Evolutionary conservation across 2,888 invertebrate species (phyloP).

Genomic region (Dryomyza anilis): DNA sequence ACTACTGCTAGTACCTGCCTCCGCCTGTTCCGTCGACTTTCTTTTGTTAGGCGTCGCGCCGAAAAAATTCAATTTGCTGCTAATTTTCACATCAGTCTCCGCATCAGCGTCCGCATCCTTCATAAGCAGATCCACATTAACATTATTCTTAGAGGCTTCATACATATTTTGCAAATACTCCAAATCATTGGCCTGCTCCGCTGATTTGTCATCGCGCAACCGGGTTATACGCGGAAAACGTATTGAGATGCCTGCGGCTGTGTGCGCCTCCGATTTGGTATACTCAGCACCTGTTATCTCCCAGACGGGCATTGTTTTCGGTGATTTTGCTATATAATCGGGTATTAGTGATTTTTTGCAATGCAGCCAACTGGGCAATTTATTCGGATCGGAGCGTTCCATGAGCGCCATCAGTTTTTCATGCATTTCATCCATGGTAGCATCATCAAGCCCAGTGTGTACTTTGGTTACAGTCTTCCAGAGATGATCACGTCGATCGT

Average conservation of each 20-base stretch:
- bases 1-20: neutral
- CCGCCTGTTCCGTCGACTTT: conserved; percentile 9
- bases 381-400: conserved; percentile 75
- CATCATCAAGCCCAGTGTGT: conserved; percentile 87
- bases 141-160: conserved; percentile 66
- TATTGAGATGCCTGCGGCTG: conserved; percentile 91
- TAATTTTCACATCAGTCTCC: conserved; percentile 29
- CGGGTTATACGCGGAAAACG: conserved; percentile 88
- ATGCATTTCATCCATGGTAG: conserved; percentile 78
- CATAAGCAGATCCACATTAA: conserved; percentile 57
- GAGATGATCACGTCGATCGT: conserved; percentile 68
- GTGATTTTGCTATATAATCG: conserved; percentile 85
- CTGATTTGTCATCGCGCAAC: conserved; percentile 83
- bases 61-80: conserved; percentile 40
- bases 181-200: conserved; percentile 82
- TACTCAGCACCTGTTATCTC: conserved; percentile 88
- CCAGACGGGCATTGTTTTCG: conserved; percentile 89
- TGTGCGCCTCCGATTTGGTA: conserved; percentile 81
- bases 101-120: conserved; percentile 32
- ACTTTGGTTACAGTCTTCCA: conserved; percentile 95
- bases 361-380: conserved; percentile 80
- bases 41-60: conserved; percentile 44
- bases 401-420: conserved; percentile 67
- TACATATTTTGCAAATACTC: conserved; percentile 73
- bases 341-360: conserved; percentile 85